Percentiles rank a stretch among this genome's conserved stretches.
Evolutionary conservation across 1,140 invertebrate species (phyloP).

Genomic region (Drosophila takahashii): DNA sequence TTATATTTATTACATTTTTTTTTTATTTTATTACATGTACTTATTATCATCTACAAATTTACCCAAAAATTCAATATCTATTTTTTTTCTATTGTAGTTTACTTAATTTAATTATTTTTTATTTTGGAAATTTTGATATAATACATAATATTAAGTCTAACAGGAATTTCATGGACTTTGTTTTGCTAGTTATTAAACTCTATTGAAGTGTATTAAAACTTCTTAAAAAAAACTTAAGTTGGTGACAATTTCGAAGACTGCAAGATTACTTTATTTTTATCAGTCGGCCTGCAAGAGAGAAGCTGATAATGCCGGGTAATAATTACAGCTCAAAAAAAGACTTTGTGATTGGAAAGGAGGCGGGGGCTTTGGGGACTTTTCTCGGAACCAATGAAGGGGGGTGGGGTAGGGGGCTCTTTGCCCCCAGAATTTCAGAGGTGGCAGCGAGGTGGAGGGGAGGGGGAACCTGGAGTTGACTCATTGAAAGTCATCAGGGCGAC

Average conservation of each 20-base stretch:
- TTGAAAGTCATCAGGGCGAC: constrained; percentile 66
- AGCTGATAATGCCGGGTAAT: constrained; percentile 51
- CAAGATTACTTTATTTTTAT: constrained; percentile 57
- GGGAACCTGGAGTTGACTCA: constrained; percentile 56
- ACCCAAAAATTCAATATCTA: not conserved
- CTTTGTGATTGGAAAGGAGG: not conserved
- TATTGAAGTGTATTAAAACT: not conserved
- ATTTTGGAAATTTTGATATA: not conserved
- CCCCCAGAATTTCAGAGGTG: not conserved
- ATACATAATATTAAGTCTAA: not conserved
- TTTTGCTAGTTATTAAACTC: not conserved
- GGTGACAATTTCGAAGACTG: constrained; percentile 34
- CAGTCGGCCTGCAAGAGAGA: constrained; percentile 30
- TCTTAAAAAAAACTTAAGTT: constrained; percentile 23
- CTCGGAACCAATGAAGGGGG: not conserved
- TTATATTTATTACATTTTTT: not conserved
- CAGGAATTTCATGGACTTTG: too few species aligned
- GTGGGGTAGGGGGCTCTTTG: not conserved
- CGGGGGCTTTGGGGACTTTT: constrained; percentile 27
- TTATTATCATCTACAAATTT: not conserved
- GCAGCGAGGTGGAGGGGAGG: too few species aligned
- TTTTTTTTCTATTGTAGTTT: too few species aligned
- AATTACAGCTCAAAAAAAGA: constrained; percentile 36
- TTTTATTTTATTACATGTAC: not conserved
- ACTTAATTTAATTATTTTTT: too few species aligned